phyloP scores from a whole-genome alignment of 2,113 vertebrate genomes.

The Nyctibius bracteatus region DNA sequence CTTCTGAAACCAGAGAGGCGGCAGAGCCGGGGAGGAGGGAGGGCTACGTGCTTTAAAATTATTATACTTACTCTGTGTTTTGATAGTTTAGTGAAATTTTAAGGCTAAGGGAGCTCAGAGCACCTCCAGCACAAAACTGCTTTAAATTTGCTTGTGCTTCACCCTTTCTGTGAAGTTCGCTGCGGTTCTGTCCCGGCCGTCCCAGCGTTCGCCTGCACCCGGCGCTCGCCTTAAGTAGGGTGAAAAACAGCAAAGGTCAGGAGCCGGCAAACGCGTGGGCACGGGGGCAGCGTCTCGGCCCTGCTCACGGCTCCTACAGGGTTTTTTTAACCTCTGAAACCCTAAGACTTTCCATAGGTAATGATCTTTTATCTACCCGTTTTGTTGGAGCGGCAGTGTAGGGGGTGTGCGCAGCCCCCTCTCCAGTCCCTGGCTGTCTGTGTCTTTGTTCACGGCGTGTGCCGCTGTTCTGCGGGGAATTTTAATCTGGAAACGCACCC shows the following conservation, averaged over 20 bases:
- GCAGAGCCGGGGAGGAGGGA: not conserved
- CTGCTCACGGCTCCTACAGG: not conserved
- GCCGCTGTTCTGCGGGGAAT: fast-evolving
- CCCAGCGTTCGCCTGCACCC: constrained; percentile 27
- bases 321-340: not conserved
- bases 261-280: constrained; percentile 40
- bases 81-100: constrained; percentile 3
- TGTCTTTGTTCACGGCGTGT: not conserved
- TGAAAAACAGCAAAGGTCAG: constrained; percentile 65
- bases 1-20: not conserved
- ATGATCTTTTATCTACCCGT: not conserved
- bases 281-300: not conserved
- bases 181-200: constrained; percentile 19
- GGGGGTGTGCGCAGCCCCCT: fast-evolving
- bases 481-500: not conserved
- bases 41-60: not conserved
- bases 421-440: not conserved
- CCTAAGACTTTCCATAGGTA: not conserved
- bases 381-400: not conserved
- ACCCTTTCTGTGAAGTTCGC: constrained; percentile 34
- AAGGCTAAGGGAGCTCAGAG: not conserved
- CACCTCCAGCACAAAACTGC: constrained; percentile 6
- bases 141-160: not conserved
- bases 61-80: fast-evolving
- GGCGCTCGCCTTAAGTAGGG: constrained; percentile 55